Evolutionary conservation across 2,113 vertebrate genomes (phyloP).

Genomic region (Ondatra zibethicus): DNA sequence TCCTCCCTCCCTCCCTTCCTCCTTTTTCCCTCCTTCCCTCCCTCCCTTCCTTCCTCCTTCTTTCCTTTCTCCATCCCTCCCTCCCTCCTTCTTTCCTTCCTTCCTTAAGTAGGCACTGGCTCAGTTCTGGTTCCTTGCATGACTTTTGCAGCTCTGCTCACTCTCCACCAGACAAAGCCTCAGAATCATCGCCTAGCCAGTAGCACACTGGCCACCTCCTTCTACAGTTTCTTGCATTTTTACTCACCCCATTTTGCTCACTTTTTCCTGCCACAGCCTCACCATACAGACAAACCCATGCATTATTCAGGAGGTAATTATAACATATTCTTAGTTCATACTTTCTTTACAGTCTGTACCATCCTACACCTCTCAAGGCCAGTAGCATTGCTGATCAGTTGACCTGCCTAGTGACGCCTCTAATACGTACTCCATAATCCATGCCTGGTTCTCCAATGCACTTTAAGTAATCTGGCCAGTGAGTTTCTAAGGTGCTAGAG

Average conservation of each 20-base stretch:
- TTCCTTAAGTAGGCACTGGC: not conserved
- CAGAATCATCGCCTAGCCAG: not conserved
- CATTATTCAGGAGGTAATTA: not conserved
- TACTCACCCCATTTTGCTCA: not conserved
- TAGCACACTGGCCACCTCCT: not conserved
- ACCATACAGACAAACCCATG: not conserved
- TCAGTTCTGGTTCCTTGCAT: not conserved
- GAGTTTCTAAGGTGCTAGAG: not conserved
- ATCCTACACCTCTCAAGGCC: not conserved
- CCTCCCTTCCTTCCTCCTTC: fast-evolving
- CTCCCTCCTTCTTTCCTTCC: too few species aligned
- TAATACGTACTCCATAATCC: not conserved
- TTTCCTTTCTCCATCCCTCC: not conserved
- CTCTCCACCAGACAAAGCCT: not conserved
- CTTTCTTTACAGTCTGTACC: not conserved
- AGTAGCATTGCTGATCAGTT: not conserved
- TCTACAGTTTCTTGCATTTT: not conserved
- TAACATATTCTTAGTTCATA: not conserved
- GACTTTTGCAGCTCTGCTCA: not conserved
- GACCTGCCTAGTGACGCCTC: not conserved
- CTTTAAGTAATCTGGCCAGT: not conserved
- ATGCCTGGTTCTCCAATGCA: not conserved
- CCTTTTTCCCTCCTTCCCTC: not conserved
- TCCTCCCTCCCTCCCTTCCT: too few species aligned
- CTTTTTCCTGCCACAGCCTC: not conserved